These are phyloP conservation scores for Crocuta crocuta DNA, from an alignment of 2,113 vertebrate species.

Conservation along the genomic window DNA sequence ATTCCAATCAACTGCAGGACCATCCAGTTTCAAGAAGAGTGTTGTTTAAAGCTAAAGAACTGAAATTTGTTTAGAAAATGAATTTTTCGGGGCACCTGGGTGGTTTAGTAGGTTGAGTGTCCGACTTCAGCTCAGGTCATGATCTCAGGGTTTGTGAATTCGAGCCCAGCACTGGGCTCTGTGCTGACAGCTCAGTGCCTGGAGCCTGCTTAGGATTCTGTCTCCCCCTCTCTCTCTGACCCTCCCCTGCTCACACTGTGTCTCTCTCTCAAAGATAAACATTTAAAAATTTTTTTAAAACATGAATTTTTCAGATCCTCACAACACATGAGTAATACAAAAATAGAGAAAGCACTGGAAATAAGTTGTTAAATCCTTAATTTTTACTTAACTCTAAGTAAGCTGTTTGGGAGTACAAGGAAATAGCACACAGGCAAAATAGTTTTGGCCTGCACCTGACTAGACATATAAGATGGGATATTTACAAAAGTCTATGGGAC, in stretches of 20 bases:
- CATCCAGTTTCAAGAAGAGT: neutral
- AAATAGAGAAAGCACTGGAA: neutral
- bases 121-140: too few relatives aligned
- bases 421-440: neutral
- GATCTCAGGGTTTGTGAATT: too few relatives aligned
- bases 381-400: neutral
- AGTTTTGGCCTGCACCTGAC: neutral
- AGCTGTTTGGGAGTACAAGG: neutral
- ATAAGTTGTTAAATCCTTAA: neutral
- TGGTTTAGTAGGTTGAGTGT: too few relatives aligned
- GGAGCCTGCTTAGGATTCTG: too few relatives aligned
- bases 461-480: neutral
- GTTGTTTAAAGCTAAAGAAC: neutral
- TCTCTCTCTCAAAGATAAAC: too few relatives aligned
- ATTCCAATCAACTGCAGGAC: neutral
- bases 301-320: neutral
- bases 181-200: too few relatives aligned
- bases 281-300: neutral
- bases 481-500: neutral
- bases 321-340: neutral
- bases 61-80: slow-evolving; percentile 31
- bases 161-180: too few relatives aligned
- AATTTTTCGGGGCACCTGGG: neutral
- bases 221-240: too few relatives aligned
- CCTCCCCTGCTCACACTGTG: too few relatives aligned